Conservation (phyloP, 2,113 vertebrate genomes). For the Myocastor coypus region DNA sequence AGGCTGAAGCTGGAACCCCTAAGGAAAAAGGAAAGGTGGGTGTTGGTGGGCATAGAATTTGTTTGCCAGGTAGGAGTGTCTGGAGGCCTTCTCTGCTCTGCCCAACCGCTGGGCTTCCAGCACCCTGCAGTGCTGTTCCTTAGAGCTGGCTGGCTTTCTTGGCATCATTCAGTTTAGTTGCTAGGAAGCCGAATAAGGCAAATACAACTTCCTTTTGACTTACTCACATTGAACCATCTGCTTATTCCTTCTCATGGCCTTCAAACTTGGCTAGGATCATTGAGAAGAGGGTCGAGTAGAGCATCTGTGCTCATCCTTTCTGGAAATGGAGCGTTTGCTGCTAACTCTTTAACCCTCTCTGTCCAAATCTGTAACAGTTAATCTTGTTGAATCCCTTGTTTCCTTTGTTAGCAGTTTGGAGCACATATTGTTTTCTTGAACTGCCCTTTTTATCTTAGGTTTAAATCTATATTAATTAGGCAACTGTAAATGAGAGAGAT, state of each 20-base stretch:
- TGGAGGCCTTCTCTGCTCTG: slow-evolving; percentile 61
- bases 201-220: slow-evolving; percentile 77
- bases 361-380: neutral
- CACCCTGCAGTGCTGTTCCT: slow-evolving; percentile 62
- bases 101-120: slow-evolving; percentile 64
- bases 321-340: slow-evolving; percentile 44
- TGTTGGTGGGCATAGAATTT: neutral
- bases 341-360: slow-evolving; percentile 44
- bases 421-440: neutral
- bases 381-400: neutral
- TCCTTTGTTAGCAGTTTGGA: neutral
- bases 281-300: slow-evolving; percentile 53
- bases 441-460: neutral
- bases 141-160: slow-evolving; percentile 70
- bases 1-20: neutral
- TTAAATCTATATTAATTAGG: neutral
- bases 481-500: neutral
- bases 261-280: slow-evolving; percentile 67
- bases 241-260: slow-evolving; percentile 70
- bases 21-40: neutral
- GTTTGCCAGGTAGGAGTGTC: slow-evolving; percentile 50
- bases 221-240: slow-evolving; percentile 76
- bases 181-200: slow-evolving; percentile 75
- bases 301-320: slow-evolving; percentile 59
- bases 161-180: slow-evolving; percentile 68